phyloP scores from a whole-genome alignment of 2,113 vertebrate genomes.

The Chiloscyllium plagiosum region DNA sequence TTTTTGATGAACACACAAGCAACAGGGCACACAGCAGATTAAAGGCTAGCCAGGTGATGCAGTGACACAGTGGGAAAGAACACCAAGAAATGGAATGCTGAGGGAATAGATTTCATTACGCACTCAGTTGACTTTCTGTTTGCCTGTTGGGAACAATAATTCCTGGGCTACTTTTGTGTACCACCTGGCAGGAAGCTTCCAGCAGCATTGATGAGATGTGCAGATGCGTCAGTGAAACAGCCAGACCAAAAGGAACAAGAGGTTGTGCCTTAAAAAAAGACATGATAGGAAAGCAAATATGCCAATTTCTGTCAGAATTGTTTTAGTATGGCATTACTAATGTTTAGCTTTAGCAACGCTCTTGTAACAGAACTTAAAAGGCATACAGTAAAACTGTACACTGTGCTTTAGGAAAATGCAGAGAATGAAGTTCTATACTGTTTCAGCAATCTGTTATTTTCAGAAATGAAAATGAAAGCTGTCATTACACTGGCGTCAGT shows the following conservation, averaged over 20 bases:
- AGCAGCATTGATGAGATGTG: background rate
- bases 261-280: background rate
- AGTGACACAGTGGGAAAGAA: background rate
- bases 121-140: background rate
- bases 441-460: background rate
- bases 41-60: conserved; percentile 5
- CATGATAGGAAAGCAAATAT: background rate
- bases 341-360: background rate
- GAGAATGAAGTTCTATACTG: background rate
- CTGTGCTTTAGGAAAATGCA: background rate
- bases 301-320: background rate
- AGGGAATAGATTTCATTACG: background rate
- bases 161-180: background rate
- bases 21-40: background rate
- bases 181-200: background rate
- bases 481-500: background rate
- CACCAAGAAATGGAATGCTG: background rate
- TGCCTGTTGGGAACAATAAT: background rate
- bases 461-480: background rate
- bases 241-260: background rate
- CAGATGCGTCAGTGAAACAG: background rate
- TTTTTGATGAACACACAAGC: conserved; percentile 25
- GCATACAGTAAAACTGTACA: background rate
- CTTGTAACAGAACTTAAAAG: background rate
- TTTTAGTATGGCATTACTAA: background rate